A percentile compares a stretch with the other conserved stretches of the same genome.
Evolutionary conservation across 1,140 invertebrate genomes (phyloP).

Genomic region (Ruditapes philippinarum): DNA sequence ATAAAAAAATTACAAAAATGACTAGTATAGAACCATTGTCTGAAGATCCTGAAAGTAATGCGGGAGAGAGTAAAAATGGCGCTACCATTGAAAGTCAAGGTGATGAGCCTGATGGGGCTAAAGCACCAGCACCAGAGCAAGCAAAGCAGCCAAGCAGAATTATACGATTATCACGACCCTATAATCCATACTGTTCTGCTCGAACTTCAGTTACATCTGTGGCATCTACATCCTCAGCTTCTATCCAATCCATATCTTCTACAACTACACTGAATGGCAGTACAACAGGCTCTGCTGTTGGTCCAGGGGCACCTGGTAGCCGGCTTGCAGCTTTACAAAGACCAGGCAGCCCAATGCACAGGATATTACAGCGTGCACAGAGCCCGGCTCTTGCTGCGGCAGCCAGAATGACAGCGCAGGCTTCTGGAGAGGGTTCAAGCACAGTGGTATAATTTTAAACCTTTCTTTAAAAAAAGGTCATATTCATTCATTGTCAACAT

Average conservation of each 20-base stretch:
- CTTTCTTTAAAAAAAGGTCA: too few species aligned
- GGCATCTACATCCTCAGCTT: background rate
- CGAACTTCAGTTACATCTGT: background rate
- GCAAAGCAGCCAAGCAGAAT: constrained; percentile 39
- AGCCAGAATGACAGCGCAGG: constrained; percentile 17
- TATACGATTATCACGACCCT: constrained; percentile 43
- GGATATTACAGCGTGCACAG: constrained; percentile 44
- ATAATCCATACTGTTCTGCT: constrained; percentile 9
- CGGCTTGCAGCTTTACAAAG: constrained; percentile 62
- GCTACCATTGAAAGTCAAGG: background rate
- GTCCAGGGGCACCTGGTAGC: constrained; percentile 37
- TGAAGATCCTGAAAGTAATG: background rate
- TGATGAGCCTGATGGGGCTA: background rate
- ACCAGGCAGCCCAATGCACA: constrained; percentile 61
- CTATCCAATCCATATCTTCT: background rate
- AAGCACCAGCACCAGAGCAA: background rate
- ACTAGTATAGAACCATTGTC: background rate
- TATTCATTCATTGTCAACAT: too few species aligned
- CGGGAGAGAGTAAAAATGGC: background rate
- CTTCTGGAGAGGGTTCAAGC: background rate
- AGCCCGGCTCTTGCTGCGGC: constrained; percentile 57
- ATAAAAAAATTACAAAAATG: background rate
- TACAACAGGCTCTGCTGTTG: background rate
- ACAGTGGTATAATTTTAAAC: background rate
- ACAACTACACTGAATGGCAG: background rate